Base-by-base conservation (phyloP, 2,888 invertebrate genomes). In the Carabus problematicus region DNA sequence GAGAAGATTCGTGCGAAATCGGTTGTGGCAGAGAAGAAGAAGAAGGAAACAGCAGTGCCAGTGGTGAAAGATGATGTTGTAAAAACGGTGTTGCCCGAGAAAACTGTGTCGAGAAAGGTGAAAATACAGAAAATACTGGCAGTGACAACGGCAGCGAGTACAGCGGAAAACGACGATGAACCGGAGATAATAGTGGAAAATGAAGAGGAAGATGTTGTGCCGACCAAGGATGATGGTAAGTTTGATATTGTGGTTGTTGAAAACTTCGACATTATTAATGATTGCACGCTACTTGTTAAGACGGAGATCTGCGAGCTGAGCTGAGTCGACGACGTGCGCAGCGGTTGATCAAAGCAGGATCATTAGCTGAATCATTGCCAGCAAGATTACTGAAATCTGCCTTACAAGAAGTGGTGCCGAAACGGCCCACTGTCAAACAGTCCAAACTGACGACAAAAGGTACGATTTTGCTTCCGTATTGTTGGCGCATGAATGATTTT, bases 271-370 rank as follows among this genome's bases (percentile, higher is more conserved):
- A n/a, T n/a, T n/a, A 45, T 45, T 45, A 45, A 12, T 45, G 2
- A 45, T 14, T 12, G 2, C n/a, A 12, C 1, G n/a, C n/a, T n/a
- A n/a, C n/a, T n/a, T 12, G 45, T 45, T 45, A 56, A 61, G 62
- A 62, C 9, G 72, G 83, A 41, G 86, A 86, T 76, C 77, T 85
- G 29, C 78, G 86, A 58, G 81, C 85, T 1, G 85, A 85, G 73
- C 74, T 86, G 16, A 85, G 85, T 73, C 81, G 85, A 72, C 84
- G 85, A 72, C 78, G 85, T 45, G 85, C 85, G 0, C 85, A 85
- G 73, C 79, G 85, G 71, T 79, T 84, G 63, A 81, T 81, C 39
- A 80, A 81, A 74, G 76, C 78, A 58, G 79, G 77, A 1, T 78
- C 80, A 4, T 76, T 80, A 43, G 62, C 71, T 8, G 79, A 80